Percentiles rank a stretch among this genome's conserved stretches.
phyloP scores from a whole-genome alignment of 2,797 vertebrate species.

The Pampus argenteus region DNA sequence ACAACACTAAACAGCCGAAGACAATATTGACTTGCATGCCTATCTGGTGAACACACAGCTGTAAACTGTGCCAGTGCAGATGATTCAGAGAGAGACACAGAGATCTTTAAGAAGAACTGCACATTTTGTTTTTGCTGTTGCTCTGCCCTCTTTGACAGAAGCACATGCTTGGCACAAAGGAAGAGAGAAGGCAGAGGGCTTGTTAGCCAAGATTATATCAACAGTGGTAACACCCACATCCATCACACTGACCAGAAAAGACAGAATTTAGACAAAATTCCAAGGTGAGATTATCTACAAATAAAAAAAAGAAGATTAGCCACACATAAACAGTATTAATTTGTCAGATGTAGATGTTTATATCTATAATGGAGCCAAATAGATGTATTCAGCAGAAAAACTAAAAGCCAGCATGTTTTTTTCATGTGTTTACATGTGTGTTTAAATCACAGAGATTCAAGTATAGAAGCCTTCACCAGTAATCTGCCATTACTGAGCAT shows the following conservation, averaged over 20 bases:
- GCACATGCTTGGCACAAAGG: conserved; percentile 39
- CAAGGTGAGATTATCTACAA: conserved; percentile 11
- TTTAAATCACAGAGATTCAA: not conserved
- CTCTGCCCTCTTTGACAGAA: conserved; percentile 38
- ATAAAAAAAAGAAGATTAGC: not conserved
- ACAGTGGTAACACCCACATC: conserved; percentile 45
- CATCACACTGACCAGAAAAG: conserved; percentile 40
- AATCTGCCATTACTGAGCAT: conserved; percentile 23
- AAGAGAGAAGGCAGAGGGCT: conserved; percentile 46
- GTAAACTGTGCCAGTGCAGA: conserved; percentile 4
- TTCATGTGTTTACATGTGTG: conserved; percentile 3
- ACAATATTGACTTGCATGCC: not conserved
- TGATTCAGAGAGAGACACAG: conserved; percentile 20
- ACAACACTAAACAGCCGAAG: conserved; percentile 6
- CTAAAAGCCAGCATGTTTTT: not conserved
- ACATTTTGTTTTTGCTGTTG: conserved; percentile 26
- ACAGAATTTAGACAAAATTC: conserved; percentile 27
- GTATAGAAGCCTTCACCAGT: conserved; percentile 14
- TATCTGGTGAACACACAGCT: conserved; percentile 15
- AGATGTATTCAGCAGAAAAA: not conserved
- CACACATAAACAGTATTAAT: not conserved
- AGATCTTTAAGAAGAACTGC: conserved; percentile 16
- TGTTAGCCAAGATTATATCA: conserved; percentile 56
- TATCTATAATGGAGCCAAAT: not conserved
- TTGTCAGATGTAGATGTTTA: not conserved